Evolutionary conservation across 2,888 invertebrate species (phyloP), one percentile per base, ranked within the genome.

Genomic region (Panorpa germanica): DNA sequence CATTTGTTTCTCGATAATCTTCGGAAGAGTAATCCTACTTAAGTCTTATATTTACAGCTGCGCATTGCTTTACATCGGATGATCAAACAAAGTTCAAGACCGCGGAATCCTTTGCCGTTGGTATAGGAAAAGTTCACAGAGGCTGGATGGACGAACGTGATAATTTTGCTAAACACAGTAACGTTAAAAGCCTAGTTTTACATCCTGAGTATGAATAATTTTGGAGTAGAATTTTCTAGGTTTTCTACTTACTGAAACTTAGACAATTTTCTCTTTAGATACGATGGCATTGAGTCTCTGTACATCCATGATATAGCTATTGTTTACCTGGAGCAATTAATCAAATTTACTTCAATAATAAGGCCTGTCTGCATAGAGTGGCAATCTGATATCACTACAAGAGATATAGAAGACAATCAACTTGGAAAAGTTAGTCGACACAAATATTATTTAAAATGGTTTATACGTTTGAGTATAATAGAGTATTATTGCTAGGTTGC

Each of bases 321-420:
- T 4, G 16, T 54, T 9, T 37, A 47, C n/a, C 34, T 52, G 13
- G 37, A 39, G 22, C 37, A 38, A n/a, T 27, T 35, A 8, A 43
- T 55, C 18, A 34, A 31, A 8, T 43, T 49, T 20, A 43, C 47
- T 3, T 35, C 38, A 19, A 40, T 45, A 8, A 47, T 53, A 6
- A 47, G 46, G 32, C 50, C 52, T n/a, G 45, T 53, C 7, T 55
- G 55, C 36, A 37, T 47, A 3, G 43, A 46, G 13, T 44, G 43
- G 41, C 27, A 37, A 26, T 34, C 32, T n/a, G n/a, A 12, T 3
- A 39, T 24, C 15, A 36, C 32, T 16, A 31, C 38, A 3, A 31
- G 35, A 11, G 25, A 38, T 33, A 19, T 37, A 5, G 21, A 15
- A 13, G 25, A 17, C 6, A 22, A 32, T 23, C 29, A 32, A 13